Evolutionary conservation across 2,888 invertebrate species (phyloP).

Genomic region (Tachina grossa): DNA sequence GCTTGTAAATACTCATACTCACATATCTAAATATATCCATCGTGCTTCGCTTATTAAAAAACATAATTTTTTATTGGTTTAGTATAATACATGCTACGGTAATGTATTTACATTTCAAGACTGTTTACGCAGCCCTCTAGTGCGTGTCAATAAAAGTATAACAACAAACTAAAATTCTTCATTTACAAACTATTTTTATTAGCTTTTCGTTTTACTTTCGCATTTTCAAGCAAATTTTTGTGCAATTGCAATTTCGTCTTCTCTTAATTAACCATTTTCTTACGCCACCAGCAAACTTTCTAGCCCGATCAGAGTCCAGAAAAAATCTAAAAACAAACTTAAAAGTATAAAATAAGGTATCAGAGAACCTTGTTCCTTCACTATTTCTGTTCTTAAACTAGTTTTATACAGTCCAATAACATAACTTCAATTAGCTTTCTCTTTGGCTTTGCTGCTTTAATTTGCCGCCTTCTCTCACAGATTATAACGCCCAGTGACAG

Average conservation of each 20-base stretch:
- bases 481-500: slow-evolving; percentile 8
- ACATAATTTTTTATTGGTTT: too few species aligned
- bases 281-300: background rate
- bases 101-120: too few species aligned
- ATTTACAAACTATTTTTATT: too few species aligned
- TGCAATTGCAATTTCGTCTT: slow-evolving; percentile 28
- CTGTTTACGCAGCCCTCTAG: too few species aligned
- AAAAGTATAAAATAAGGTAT: background rate
- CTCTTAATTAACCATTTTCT: slow-evolving; percentile 39
- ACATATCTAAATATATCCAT: too few species aligned
- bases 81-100: too few species aligned
- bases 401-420: background rate
- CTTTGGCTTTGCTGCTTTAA: background rate
- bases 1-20: too few species aligned
- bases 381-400: background rate
- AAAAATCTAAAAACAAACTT: background rate
- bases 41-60: too few species aligned
- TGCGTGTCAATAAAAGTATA: too few species aligned
- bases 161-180: too few species aligned
- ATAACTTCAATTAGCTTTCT: slow-evolving; percentile 44
- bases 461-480: too few species aligned
- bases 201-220: too few species aligned
- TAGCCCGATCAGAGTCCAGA: background rate
- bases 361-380: background rate
- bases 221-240: background rate